phyloP scores from a whole-genome alignment of 2,797 vertebrate genomes.

The Mergus octosetaceus region DNA sequence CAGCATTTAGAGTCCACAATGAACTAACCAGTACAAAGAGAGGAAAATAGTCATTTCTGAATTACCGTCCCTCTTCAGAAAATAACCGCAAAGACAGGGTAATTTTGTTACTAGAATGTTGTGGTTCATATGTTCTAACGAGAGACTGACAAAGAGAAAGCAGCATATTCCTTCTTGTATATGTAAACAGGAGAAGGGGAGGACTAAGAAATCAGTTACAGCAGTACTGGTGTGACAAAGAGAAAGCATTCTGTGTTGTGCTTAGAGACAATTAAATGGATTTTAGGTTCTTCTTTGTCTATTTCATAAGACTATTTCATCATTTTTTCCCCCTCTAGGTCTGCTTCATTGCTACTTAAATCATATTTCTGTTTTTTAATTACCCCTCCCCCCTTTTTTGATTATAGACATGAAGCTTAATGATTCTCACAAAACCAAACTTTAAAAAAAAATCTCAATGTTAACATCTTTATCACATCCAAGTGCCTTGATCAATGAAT shows the following conservation, averaged over 20 bases:
- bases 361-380: background rate
- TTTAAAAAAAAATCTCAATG: accelerated
- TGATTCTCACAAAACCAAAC: background rate
- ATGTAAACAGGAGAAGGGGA: background rate
- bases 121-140: constrained; percentile 7
- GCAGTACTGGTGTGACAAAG: background rate
- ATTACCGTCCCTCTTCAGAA: constrained; percentile 53
- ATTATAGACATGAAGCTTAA: background rate
- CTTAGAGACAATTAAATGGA: background rate
- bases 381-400: background rate
- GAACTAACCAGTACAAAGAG: constrained; percentile 47
- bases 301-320: background rate
- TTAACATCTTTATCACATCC: background rate
- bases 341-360: background rate
- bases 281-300: constrained; percentile 17
- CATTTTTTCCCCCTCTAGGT: background rate
- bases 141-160: constrained; percentile 34
- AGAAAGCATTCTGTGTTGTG: background rate
- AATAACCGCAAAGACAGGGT: constrained; percentile 23
- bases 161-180: background rate
- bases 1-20: constrained; percentile 7
- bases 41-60: constrained; percentile 50
- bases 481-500: background rate
- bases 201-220: background rate
- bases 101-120: constrained; percentile 45